Percentiles rank a stretch among this genome's conserved stretches.
Conservation (phyloP, 1,140 invertebrate genomes). For the Anoplolepis gracilipes region DNA sequence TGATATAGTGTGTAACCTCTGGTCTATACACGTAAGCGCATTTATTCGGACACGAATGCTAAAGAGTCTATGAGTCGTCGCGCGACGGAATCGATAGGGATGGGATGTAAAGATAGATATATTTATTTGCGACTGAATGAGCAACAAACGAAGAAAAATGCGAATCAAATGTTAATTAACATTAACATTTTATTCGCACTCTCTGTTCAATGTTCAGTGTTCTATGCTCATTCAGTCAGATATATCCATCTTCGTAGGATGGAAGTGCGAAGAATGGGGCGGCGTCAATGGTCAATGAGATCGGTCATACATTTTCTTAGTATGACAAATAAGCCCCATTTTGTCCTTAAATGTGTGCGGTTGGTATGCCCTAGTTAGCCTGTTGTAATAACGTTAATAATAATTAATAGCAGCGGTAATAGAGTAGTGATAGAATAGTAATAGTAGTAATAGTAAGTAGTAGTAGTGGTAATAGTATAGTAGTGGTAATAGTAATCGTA, state of each 20-base stretch:
- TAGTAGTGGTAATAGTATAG: constrained; percentile 78
- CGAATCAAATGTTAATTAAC: not conserved
- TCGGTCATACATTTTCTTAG: constrained; percentile 80
- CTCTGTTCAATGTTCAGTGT: not conserved
- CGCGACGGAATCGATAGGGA: constrained; percentile 57
- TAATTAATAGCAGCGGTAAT: constrained; percentile 80
- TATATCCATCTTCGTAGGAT: constrained; percentile 65
- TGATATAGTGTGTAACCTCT: constrained; percentile 78
- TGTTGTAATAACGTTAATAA: constrained; percentile 79
- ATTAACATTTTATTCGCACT: not conserved
- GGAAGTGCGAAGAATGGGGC: constrained; percentile 78
- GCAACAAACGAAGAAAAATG: not conserved
- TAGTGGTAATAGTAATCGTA: constrained; percentile 72
- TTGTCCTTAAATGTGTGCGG: constrained; percentile 69
- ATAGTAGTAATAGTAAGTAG: constrained; percentile 76
- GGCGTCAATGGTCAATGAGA: constrained; percentile 84
- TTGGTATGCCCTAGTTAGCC: constrained; percentile 80
- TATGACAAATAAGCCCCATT: constrained; percentile 77
- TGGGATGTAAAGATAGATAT: constrained; percentile 61
- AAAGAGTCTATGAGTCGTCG: constrained; percentile 79
- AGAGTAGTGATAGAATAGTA: constrained; percentile 74
- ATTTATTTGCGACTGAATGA: not conserved
- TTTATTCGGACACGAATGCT: constrained; percentile 82
- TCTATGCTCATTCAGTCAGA: not conserved
- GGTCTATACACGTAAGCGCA: constrained; percentile 84